Base-by-base conservation (phyloP, 1,140 invertebrate species). In the Cherax quadricarinatus region DNA sequence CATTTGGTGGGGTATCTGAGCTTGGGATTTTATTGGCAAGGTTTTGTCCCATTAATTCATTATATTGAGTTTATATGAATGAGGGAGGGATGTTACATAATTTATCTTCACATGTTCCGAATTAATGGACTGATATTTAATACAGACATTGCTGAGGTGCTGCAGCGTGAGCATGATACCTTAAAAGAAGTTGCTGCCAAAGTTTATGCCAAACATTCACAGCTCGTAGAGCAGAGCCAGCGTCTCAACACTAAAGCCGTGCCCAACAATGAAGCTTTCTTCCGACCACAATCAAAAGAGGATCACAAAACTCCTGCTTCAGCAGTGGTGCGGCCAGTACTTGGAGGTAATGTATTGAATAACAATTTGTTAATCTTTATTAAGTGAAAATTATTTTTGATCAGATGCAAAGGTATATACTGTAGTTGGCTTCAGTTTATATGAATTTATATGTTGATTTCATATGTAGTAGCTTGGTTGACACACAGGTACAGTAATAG, bases 131-230 rank as follows among this genome's bases (percentile, higher is more conserved):
- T 81, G 49, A 16, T 53, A 4, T 70, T 57, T 62, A 16, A 21
- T 75, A 9, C 30, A 91, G 90, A 91, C 60, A 86, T 91, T 18
- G 75, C 75, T 7, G 90, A 91, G 60, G 90, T 91, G 16, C 84
- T 91, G 41, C 90, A 91, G 78, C 73, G 84, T 7, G 90, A 91
- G 60, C 90, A 91, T 53, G 90, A 91, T 21, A 86, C 90, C 6
- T 41, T 91, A n/a, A 91, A 91, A 53, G 84, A 91, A 24, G 51
- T 91, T 73, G 90, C 90, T 12, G 78, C 84, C 41, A 91, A 86
- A 49, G 84, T 91, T 21, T 91, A 91, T 57, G 9, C 90, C 53
- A 86, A 87, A 70, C 90, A 91, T 70, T 10, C 75, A 24, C 90
- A 91, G 57, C 90, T 91, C 48, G 84, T 91, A 6, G 90, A 91